These are phyloP conservation scores for Meloidogyne exigua DNA, from an alignment of 1,140 invertebrate species.

Conservation along the genomic window DNA sequence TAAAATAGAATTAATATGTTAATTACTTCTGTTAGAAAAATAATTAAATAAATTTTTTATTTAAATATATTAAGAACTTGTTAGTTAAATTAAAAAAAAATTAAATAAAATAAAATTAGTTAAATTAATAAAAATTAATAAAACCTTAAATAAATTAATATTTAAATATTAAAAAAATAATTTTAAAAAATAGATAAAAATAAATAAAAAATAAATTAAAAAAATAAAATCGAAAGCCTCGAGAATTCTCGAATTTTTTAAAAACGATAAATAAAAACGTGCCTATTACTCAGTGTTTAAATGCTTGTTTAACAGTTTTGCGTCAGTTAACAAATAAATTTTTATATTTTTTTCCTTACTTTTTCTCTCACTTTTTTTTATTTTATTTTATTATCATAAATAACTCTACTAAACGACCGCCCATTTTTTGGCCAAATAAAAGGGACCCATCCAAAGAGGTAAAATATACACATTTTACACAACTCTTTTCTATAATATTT, in stretches of 20 bases:
- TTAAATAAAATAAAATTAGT: too few species aligned
- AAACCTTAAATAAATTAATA: too few species aligned
- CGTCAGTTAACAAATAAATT: conserved; percentile 1
- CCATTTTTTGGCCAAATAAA: background rate
- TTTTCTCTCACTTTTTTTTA: background rate
- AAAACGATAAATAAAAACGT: background rate
- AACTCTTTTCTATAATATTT: background rate
- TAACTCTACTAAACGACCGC: background rate
- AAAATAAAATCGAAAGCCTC: too few species aligned
- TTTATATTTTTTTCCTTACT: background rate
- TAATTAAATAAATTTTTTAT: too few species aligned
- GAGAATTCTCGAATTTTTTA: background rate
- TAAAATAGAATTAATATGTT: too few species aligned
- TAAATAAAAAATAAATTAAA: too few species aligned
- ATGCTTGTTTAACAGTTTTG: background rate
- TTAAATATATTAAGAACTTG: too few species aligned
- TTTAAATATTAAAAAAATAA: too few species aligned
- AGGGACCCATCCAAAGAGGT: background rate
- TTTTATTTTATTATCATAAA: background rate
- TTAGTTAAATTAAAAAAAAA: too few species aligned
- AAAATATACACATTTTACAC: background rate
- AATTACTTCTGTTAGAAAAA: too few species aligned
- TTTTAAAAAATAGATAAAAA: too few species aligned
- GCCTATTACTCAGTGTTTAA: background rate
- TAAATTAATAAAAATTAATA: too few species aligned